A percentile compares a stretch with the other conserved stretches of the same genome.
phyloP scores from a whole-genome alignment of 2,113 vertebrate genomes.

The Platysternon megacephalum region DNA sequence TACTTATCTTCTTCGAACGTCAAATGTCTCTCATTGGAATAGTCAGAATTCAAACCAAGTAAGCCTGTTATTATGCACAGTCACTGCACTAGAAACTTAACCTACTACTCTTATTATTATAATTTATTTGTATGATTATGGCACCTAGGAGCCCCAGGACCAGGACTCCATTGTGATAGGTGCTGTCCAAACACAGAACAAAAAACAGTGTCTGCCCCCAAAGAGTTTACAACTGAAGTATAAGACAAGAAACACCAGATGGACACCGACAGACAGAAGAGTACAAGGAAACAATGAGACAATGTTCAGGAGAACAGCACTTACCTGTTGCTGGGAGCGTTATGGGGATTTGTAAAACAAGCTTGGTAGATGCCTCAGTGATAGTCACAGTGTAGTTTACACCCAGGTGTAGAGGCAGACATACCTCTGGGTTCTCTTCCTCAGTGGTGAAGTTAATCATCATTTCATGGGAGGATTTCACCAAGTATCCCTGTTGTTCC shows the following conservation, averaged over 20 bases:
- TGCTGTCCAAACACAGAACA: not conserved
- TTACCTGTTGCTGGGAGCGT: not conserved
- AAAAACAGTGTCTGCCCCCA: not conserved
- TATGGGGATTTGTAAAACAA: not conserved
- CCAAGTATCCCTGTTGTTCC: constrained; percentile 68
- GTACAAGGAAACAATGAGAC: not conserved
- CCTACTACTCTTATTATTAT: not conserved
- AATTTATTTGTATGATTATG: not conserved
- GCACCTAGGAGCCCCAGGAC: not conserved
- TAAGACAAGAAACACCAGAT: not conserved
- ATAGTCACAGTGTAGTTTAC: constrained; percentile 79
- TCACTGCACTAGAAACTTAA: not conserved
- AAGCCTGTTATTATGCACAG: not conserved
- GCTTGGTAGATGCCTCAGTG: constrained; percentile 35
- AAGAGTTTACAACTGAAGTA: not conserved
- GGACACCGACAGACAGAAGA: not conserved
- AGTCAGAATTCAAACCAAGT: not conserved
- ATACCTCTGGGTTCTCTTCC: constrained; percentile 53
- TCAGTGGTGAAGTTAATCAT: constrained; percentile 49
- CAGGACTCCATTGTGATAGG: not conserved
- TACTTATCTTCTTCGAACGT: not conserved
- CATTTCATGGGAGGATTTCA: constrained; percentile 54
- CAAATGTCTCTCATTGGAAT: not conserved
- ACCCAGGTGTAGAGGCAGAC: constrained; percentile 71
- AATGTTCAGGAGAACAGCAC: not conserved